Evolutionary conservation across 2,113 vertebrate species (phyloP).

Genomic region (Vulpes ferrilata): DNA sequence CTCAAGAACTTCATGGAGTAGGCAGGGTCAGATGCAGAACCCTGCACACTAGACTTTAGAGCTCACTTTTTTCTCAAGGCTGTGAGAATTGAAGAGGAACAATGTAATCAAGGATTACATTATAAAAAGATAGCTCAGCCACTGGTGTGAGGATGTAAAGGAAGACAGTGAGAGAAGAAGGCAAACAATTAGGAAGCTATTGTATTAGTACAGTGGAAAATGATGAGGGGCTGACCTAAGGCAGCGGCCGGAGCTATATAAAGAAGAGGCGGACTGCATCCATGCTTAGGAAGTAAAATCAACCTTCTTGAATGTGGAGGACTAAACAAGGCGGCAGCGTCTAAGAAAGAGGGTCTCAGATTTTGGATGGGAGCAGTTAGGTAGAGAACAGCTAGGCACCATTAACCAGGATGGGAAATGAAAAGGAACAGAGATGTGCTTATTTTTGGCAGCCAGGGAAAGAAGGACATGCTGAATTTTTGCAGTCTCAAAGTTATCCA

Average conservation of each 20-base stretch:
- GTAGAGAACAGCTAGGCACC: not conserved
- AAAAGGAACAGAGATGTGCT: not conserved
- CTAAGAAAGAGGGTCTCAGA: not conserved
- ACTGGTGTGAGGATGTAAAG: not conserved
- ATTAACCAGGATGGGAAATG: not conserved
- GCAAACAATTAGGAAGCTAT: not conserved
- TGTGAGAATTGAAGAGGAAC: not conserved
- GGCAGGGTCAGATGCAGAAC: not conserved
- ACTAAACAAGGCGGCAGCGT: conserved; percentile 24
- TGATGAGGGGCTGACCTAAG: not conserved
- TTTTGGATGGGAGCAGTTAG: not conserved
- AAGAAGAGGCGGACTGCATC: conserved; percentile 45
- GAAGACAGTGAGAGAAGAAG: not conserved
- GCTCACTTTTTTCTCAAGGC: not conserved
- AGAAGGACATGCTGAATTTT: not conserved
- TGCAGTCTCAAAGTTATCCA: not conserved
- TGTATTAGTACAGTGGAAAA: not conserved
- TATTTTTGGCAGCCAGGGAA: not conserved
- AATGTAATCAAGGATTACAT: not conserved
- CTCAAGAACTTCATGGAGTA: not conserved
- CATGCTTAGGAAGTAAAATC: conserved; percentile 53
- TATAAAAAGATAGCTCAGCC: not conserved
- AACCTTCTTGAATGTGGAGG: conserved; percentile 51
- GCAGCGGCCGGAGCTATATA: conserved; percentile 53
- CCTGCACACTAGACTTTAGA: not conserved